phyloP scores from a whole-genome alignment of 2,888 invertebrate species.

The Philereme transversata region DNA sequence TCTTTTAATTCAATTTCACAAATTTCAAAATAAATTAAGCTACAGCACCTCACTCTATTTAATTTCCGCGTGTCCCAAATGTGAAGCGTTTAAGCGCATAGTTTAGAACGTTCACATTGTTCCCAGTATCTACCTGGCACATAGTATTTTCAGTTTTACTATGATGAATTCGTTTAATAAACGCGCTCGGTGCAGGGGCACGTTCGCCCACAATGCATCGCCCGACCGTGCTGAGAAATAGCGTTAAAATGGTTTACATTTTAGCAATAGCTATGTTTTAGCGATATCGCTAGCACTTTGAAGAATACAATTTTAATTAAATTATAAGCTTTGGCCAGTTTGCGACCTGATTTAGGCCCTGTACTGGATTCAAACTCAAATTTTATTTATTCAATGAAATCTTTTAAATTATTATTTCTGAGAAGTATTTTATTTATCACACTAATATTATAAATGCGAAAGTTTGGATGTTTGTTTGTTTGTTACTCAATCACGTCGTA shows the following conservation, averaged over 20 bases:
- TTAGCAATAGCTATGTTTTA: slow-evolving; percentile 35
- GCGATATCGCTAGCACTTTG: slow-evolving; percentile 3
- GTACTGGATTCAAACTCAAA: background rate
- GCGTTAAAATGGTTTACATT: slow-evolving; percentile 41
- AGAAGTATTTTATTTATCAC: too few species aligned
- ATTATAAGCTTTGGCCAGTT: background rate
- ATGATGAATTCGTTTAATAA: slow-evolving; percentile 69
- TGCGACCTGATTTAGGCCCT: background rate
- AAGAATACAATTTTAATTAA: slow-evolving; percentile 1
- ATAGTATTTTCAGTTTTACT: slow-evolving; percentile 31
- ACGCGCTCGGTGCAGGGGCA: slow-evolving; percentile 45
- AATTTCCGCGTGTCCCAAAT: slow-evolving; percentile 17
- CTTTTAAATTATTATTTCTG: background rate
- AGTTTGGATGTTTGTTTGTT: too few species aligned
- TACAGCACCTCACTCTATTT: slow-evolving; percentile 13
- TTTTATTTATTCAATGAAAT: too few species aligned
- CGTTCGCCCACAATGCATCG: slow-evolving; percentile 46
- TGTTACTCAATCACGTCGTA: too few species aligned
- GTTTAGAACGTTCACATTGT: slow-evolving; percentile 14
- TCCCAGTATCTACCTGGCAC: slow-evolving; percentile 13
- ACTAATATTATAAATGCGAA: too few species aligned
- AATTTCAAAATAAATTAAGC: slow-evolving; percentile 9
- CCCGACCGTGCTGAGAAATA: slow-evolving; percentile 41
- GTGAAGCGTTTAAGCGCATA: slow-evolving; percentile 17
- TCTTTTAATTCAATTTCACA: background rate